Evolutionary conservation across 2,113 vertebrate genomes (phyloP), one percentile per base, ranked within the genome.

Genomic region (Dicrurus megarhynchus): DNA sequence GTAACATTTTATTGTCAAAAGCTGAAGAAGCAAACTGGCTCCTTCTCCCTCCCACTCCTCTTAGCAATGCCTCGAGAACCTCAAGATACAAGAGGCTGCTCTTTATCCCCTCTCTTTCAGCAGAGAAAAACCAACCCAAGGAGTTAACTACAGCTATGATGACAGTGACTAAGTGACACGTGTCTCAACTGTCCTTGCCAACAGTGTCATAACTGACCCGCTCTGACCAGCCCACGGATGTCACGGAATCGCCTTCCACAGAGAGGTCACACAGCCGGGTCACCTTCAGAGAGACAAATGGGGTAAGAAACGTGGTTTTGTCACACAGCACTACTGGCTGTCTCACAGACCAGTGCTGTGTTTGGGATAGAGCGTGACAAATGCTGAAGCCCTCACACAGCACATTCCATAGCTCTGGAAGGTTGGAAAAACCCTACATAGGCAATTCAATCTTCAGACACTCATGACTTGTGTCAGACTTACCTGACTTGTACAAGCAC

Each of bases 401-500:
- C 22, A 56, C 0, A 2, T 53, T 37, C 69, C 80, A 49, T 0
- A 67, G 52, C 14, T 67, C 44, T 42, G 60, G 14, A 49, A 71
- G 11, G n/a, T 39, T 87, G 69, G 59, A 61, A 39, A 17, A 64
- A 19, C 42, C 61, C 47, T 50, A 6, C 65, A 56, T 0, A 1
- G 30, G 20, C 4, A 32, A 44, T 8, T 37, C 26, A 8, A 41
- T 65, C 46, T 69, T 30, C 28, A 37, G 68, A n/a, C 23, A 11
- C 18, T 4, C 20, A 6, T 1, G 30, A 47, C 21, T n/a, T n/a
- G n/a, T n/a, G n/a, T n/a, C n/a, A n/a, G 46, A 16, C 57, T 86
- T 87, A 99, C 99, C 98, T 99, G 99, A 97, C 99, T 99, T 17
- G 99, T 99, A 92, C 99, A 99, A 88, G 99, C 99, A 3, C 99